Evolutionary conservation across 1,140 invertebrate genomes (phyloP).

Genomic region (Drosophila kepulauana): DNA sequence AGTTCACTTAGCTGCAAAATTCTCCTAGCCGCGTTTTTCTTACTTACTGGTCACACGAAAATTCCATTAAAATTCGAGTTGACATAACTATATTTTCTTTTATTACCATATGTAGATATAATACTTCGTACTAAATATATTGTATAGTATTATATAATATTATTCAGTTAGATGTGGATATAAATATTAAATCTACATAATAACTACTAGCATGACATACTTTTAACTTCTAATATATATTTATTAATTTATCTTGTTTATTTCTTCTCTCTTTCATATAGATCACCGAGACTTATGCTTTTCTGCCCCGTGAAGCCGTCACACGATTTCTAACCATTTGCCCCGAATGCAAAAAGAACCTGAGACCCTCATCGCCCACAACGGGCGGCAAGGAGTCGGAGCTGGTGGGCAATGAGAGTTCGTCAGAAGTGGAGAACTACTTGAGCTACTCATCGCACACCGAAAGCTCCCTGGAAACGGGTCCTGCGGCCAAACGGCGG

Average conservation of each 20-base stretch:
- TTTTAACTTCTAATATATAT: too few species aligned
- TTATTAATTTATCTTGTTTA: background rate
- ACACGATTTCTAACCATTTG: conserved; percentile 97
- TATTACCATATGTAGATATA: too few species aligned
- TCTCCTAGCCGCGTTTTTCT: too few species aligned
- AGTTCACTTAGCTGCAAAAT: too few species aligned
- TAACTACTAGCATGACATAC: too few species aligned
- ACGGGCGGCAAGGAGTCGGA: conserved; percentile 57
- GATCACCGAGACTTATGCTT: conserved; percentile 98
- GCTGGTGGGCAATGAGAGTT: conserved; percentile 75
- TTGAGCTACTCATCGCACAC: conserved; percentile 82
- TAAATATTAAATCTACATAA: too few species aligned
- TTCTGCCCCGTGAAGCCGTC: conserved; percentile 97
- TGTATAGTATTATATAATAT: too few species aligned
- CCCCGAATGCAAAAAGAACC: conserved; percentile 95
- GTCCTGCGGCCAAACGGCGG: conserved; percentile 68
- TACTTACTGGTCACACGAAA: too few species aligned
- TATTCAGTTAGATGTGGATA: too few species aligned
- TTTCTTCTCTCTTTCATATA: conserved; percentile 76
- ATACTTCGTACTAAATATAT: too few species aligned
- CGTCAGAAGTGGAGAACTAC: conserved; percentile 78
- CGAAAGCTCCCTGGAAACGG: conserved; percentile 79
- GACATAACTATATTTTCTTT: too few species aligned
- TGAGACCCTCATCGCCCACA: conserved; percentile 89
- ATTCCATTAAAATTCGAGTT: too few species aligned